Evolutionary conservation across 1,140 invertebrate genomes (phyloP).

Genomic region (Drosophila auraria): DNA sequence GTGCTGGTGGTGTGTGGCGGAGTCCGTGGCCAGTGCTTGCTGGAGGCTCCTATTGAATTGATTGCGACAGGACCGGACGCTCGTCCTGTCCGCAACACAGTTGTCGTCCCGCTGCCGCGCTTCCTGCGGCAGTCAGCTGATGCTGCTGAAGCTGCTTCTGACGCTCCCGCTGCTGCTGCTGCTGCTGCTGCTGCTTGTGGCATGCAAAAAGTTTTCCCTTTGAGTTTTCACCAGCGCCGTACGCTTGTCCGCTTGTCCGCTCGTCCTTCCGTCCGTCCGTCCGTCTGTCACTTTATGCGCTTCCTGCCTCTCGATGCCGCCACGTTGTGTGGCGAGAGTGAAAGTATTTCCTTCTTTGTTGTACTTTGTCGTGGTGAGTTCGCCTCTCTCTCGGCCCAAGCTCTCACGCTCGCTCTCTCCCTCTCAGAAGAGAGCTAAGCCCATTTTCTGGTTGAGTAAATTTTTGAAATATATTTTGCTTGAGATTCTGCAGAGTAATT

Average conservation of each 20-base stretch:
- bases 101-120: slow-evolving; percentile 50
- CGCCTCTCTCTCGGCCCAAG: slow-evolving; percentile 13
- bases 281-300: slow-evolving; percentile 75
- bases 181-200: slow-evolving; percentile 49
- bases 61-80: slow-evolving; percentile 58
- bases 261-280: slow-evolving; percentile 27
- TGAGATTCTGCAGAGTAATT: slow-evolving; percentile 9
- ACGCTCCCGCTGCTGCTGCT: slow-evolving; percentile 39
- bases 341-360: slow-evolving; percentile 62
- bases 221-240: slow-evolving; percentile 50
- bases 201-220: slow-evolving; percentile 57
- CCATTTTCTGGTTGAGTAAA: slow-evolving; percentile 58
- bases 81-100: slow-evolving; percentile 58
- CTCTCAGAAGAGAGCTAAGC: slow-evolving; percentile 36
- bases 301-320: slow-evolving; percentile 77
- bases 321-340: slow-evolving; percentile 80
- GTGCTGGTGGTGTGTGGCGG: slow-evolving; percentile 29
- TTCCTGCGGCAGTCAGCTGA: slow-evolving; percentile 79
- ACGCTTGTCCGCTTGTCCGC: slow-evolving; percentile 15
- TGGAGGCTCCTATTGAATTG: slow-evolving; percentile 67
- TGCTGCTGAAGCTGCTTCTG: slow-evolving; percentile 45
- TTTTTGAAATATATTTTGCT: slow-evolving; percentile 44
- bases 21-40: slow-evolving; percentile 63
- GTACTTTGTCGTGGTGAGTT: slow-evolving; percentile 54
- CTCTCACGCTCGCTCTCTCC: slow-evolving; percentile 23